Evolutionary conservation across 2,888 invertebrate species (phyloP).

Genomic region (Hylaea fasciaria): DNA sequence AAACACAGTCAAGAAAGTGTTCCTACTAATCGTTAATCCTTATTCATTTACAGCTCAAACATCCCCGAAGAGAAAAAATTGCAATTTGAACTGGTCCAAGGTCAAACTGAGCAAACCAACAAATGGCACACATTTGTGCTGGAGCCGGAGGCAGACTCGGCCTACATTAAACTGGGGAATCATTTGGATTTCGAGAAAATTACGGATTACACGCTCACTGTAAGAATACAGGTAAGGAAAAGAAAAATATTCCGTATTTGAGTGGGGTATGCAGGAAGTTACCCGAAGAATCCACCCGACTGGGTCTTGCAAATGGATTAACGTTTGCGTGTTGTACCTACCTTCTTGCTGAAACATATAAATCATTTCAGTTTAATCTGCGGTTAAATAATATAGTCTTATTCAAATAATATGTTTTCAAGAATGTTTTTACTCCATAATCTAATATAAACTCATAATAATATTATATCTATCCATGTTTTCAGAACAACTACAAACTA

Average conservation of each 20-base stretch:
- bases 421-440: too few species aligned
- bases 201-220: slow-evolving; percentile 92
- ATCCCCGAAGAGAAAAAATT: slow-evolving; percentile 90
- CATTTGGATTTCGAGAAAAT: slow-evolving; percentile 93
- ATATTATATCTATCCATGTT: too few species aligned
- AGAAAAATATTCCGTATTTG: slow-evolving; percentile 21
- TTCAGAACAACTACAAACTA: slow-evolving; percentile 90
- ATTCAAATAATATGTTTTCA: neutral
- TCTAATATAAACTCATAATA: too few species aligned
- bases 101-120: slow-evolving; percentile 94
- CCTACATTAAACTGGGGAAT: slow-evolving; percentile 90
- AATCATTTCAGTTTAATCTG: slow-evolving; percentile 3
- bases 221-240: slow-evolving; percentile 87
- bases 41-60: slow-evolving; percentile 85
- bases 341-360: slow-evolving; percentile 9
- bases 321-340: slow-evolving; percentile 7
- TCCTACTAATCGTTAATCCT: slow-evolving; percentile 1
- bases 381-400: too few species aligned
- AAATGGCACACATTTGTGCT: slow-evolving; percentile 90
- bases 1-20: too few species aligned
- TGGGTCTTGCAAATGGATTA: slow-evolving; percentile 22
- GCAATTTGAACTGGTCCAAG: slow-evolving; percentile 91
- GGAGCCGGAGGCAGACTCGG: slow-evolving; percentile 88
- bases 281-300: slow-evolving; percentile 11
- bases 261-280: slow-evolving; percentile 4